Conservation (phyloP, 2,113 vertebrate genomes). For the Oxyruncus cristatus region DNA sequence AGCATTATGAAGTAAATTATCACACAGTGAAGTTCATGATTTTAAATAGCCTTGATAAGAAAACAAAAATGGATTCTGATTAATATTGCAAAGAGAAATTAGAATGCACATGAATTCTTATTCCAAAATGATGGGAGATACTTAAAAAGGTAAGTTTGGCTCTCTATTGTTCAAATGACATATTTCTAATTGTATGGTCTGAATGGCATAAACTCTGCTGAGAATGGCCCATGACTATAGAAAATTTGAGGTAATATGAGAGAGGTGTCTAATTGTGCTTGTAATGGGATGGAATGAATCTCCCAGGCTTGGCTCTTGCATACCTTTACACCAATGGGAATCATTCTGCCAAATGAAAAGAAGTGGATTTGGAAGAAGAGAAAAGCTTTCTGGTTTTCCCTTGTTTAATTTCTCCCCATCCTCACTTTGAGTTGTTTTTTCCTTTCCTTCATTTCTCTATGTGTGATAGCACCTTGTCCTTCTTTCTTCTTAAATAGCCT, state of each 20-base stretch:
- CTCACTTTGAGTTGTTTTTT: not conserved
- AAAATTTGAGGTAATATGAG: not conserved
- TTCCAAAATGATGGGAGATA: not conserved
- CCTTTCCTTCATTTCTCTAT: not conserved
- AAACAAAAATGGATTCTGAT: conserved; percentile 39
- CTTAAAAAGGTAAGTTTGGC: not conserved
- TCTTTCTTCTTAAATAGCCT: not conserved
- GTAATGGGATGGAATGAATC: not conserved
- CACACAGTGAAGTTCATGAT: not conserved
- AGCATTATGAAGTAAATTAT: conserved; percentile 43
- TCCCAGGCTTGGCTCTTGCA: not conserved
- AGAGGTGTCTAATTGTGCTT: not conserved
- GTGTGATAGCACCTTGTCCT: not conserved
- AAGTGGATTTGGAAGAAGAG: not conserved
- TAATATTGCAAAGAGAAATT: conserved; percentile 19
- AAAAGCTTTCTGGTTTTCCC: not conserved
- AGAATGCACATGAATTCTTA: not conserved
- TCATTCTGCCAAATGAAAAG: not conserved
- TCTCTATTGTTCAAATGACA: not conserved
- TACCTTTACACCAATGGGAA: not conserved
- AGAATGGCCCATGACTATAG: not conserved
- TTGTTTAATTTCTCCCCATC: not conserved
- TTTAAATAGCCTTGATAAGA: conserved; percentile 51
- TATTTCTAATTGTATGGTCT: conserved; percentile 1
- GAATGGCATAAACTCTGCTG: not conserved